A percentile compares a stretch with the other conserved stretches of the same genome.
phyloP scores from a whole-genome alignment of 1,140 invertebrate genomes.

The Paralvinella palmiformis region DNA sequence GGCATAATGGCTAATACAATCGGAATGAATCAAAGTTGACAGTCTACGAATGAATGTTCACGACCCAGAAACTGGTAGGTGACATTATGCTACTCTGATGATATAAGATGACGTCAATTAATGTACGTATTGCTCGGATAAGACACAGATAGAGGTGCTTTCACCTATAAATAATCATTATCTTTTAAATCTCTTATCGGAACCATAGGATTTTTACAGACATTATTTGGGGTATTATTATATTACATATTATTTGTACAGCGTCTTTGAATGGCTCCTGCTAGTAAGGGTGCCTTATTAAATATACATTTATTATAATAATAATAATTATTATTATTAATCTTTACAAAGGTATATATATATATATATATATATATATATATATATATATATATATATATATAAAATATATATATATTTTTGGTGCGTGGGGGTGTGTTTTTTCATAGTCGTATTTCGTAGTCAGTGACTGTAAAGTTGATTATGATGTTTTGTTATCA shows the following conservation, averaged over 20 bases:
- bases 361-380: constrained; percentile 13
- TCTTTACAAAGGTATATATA: constrained; percentile 4
- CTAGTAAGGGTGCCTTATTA: not conserved
- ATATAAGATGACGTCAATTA: too few species aligned
- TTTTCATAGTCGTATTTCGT: not conserved
- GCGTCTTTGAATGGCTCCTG: too few species aligned
- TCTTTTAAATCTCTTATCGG: not conserved
- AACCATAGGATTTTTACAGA: not conserved
- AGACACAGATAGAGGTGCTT: not conserved
- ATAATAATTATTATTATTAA: not conserved
- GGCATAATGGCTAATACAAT: too few species aligned
- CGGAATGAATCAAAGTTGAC: too few species aligned
- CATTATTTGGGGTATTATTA: not conserved
- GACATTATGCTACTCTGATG: too few species aligned
- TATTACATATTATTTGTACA: not conserved
- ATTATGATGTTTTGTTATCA: not conserved
- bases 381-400: constrained; percentile 2
- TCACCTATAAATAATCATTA: not conserved
- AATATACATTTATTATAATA: constrained; percentile 7
- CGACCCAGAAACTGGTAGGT: too few species aligned
- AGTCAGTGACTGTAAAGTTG: not conserved
- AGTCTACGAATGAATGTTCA: too few species aligned
- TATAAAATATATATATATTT: not conserved
- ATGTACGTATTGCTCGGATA: too few species aligned
- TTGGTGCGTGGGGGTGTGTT: too few species aligned